Base-by-base conservation (phyloP, 2,797 vertebrate species). In the Gallirallus australis region DNA sequence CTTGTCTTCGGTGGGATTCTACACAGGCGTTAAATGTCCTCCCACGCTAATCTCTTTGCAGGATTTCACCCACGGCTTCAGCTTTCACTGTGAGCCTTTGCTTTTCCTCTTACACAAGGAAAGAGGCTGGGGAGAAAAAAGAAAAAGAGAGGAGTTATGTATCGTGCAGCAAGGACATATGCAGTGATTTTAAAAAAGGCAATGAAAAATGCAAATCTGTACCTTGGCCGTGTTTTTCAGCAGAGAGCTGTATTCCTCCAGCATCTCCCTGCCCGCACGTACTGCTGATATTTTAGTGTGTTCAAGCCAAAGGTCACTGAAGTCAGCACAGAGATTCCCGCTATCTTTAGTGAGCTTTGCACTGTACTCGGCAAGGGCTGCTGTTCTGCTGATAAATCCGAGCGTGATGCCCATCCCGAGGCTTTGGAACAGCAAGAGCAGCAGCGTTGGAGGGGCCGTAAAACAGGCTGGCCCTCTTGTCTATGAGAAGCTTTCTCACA, bases 1-100 rank as follows among this genome's bases (percentile, higher is more conserved):
- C 85, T 88, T 53, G 94, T 54, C 66, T 86, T 48, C 76, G 42
- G 66, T 88, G 89, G 53, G 87, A 91, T 79, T 71, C 80, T 63
- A 79, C 82, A 71, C 64, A 73, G 77, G 59, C 75, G 7, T 21
- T 45, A 82, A 90, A 45, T 50, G 81, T 96, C 93, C 65, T 93
- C 97, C 97, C 93, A 95, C 83, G 0, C 86, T 69, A 2, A 2
- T 80, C 84, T 82, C 71, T 85, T 35, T 57, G 64, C 65, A 76
- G 75, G 65, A 66, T 18, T 66, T 64, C 37, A 90, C 84, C 69
- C 66, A 27, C 84, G 81, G 85, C 75, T 75, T 84, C 75, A 60
- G 61, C 82, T 94, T 72, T 69, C 73, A 37, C 25, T 30, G 61
- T 5, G 15, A 86, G 78, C 85, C 37, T 89, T 83, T 82, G 79